Evolutionary conservation across 2,797 vertebrate species (phyloP).

Genomic region (Crossoptilon crossoptilon): DNA sequence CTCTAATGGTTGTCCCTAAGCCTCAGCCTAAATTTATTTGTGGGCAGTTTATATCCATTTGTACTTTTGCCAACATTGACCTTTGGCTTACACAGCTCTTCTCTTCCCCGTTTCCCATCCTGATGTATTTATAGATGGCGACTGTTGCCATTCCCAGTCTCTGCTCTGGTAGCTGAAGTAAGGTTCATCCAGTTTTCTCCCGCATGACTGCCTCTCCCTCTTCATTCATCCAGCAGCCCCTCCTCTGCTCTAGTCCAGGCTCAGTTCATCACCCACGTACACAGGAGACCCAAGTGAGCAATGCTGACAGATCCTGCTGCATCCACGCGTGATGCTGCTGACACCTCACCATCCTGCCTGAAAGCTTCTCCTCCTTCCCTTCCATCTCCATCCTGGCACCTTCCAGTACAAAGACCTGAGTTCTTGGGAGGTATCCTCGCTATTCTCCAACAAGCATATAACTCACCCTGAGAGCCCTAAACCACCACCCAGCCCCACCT

Average conservation of each 20-base stretch:
- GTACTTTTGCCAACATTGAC: not conserved
- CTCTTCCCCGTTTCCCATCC: not conserved
- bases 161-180: not conserved
- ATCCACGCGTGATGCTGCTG: accelerated
- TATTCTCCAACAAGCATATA: not conserved
- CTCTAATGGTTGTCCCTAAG: not conserved
- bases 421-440: not conserved
- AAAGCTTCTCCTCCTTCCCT: not conserved
- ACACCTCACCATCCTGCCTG: not conserved
- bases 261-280: not conserved
- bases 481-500: not conserved
- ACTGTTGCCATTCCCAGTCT: not conserved
- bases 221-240: not conserved
- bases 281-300: accelerated
- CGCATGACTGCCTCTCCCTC: not conserved
- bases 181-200: not conserved
- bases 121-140: not conserved
- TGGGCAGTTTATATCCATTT: not conserved
- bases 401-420: not conserved
- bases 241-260: not conserved
- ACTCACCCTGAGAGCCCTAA: not conserved
- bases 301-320: not conserved
- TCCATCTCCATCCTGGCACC: not conserved
- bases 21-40: constrained; percentile 24
- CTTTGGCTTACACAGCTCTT: constrained; percentile 1